Conservation (phyloP, 1,140 invertebrate genomes). For the Meloidogyne hapla region DNA sequence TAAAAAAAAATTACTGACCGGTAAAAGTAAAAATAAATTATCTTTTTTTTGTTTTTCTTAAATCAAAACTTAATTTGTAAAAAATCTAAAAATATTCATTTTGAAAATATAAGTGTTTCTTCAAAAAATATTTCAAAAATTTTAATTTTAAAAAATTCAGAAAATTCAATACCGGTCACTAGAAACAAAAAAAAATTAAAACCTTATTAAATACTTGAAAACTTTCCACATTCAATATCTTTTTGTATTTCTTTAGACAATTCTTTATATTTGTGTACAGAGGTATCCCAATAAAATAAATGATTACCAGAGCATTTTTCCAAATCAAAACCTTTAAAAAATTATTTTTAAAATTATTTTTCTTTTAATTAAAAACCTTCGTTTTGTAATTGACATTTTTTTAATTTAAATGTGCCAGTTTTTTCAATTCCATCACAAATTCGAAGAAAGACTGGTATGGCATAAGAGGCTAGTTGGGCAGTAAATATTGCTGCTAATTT, state of each 20-base stretch:
- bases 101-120: no score
- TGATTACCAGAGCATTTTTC: conserved; percentile 39
- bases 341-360: background rate
- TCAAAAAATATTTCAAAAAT: no score
- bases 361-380: conserved; percentile 17
- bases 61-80: no score
- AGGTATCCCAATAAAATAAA: conserved; percentile 49
- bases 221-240: conserved; percentile 42
- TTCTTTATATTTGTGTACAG: conserved; percentile 27
- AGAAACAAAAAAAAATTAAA: background rate
- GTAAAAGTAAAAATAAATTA: no score
- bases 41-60: no score
- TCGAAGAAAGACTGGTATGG: conserved; percentile 50
- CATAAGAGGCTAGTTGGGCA: conserved; percentile 44
- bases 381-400: conserved; percentile 45
- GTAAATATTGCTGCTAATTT: conserved; percentile 34
- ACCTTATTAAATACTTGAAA: conserved; percentile 40
- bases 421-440: conserved; percentile 52
- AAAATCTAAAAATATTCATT: no score
- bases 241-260: conserved; percentile 36
- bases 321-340: conserved; percentile 40
- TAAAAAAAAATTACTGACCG: no score
- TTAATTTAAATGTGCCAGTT: conserved; percentile 54
- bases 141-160: no score
- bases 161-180: background rate